Conservation (phyloP, 2,797 vertebrate species). For the Coregonus sp. region DNA sequence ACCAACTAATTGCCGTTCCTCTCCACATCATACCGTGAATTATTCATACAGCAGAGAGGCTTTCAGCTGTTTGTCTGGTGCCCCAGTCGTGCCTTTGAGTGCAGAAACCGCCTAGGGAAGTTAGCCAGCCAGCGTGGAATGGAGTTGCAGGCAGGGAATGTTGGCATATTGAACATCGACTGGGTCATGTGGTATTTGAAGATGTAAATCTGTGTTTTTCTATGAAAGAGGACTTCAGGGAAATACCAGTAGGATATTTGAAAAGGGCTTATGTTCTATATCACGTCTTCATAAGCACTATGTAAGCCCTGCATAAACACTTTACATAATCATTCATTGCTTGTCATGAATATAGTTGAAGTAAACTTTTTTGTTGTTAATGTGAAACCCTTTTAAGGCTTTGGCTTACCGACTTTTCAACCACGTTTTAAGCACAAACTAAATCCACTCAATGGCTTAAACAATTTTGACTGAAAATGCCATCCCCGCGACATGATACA, state of each 20-base stretch:
- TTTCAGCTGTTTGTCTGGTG: conserved; percentile 24
- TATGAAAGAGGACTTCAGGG: neutral
- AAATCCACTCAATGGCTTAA: neutral
- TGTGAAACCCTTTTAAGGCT: neutral
- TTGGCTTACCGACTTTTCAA: neutral
- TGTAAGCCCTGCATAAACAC: neutral
- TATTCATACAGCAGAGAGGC: conserved; percentile 50
- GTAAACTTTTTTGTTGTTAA: neutral
- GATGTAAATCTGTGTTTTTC: neutral
- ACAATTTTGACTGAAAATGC: too few species aligned
- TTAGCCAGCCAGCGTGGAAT: neutral
- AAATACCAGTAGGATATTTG: neutral
- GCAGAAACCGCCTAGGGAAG: conserved; percentile 8
- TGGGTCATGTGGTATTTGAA: neutral
- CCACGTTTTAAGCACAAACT: neutral
- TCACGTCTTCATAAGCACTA: neutral
- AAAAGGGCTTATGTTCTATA: neutral
- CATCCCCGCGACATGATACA: neutral
- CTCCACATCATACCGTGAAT: conserved; percentile 52
- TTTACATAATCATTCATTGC: neutral
- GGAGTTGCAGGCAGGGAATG: neutral
- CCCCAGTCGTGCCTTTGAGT: conserved; percentile 18
- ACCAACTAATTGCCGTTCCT: conserved; percentile 61
- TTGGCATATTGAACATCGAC: neutral
- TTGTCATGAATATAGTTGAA: neutral